Evolutionary conservation across 1,140 invertebrate species (phyloP).

Genomic region (Sesamia nonagrioides): DNA sequence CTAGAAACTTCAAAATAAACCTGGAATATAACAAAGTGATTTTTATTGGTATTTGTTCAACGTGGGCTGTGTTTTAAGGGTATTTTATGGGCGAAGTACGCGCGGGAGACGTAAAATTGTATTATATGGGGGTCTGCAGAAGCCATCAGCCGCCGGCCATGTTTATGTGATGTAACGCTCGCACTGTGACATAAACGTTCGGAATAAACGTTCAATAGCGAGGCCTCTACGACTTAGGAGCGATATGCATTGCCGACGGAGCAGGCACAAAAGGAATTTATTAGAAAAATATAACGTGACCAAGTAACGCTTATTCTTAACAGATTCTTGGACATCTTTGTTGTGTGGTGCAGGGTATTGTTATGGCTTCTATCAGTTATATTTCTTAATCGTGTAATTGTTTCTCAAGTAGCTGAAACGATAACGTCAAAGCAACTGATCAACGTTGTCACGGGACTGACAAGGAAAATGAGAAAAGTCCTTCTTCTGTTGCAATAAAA

Average conservation of each 20-base stretch:
- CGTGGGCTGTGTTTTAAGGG: slow-evolving; percentile 29
- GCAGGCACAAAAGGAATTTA: neutral
- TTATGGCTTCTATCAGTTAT: neutral
- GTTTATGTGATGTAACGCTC: slow-evolving; percentile 53
- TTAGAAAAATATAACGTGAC: neutral
- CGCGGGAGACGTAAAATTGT: slow-evolving; percentile 40
- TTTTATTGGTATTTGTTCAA: slow-evolving; percentile 35
- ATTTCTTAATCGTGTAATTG: neutral
- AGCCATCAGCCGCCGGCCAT: slow-evolving; percentile 11
- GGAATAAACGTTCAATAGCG: slow-evolving; percentile 28
- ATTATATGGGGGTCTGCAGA: slow-evolving; percentile 45
- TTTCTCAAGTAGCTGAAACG: neutral
- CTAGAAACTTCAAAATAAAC: slow-evolving; percentile 52
- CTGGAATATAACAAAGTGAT: slow-evolving; percentile 22
- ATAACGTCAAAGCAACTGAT: neutral
- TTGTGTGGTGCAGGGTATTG: neutral
- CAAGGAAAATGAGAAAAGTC: neutral
- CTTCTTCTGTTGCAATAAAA: neutral
- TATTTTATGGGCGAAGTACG: slow-evolving; percentile 34
- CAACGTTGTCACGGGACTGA: neutral
- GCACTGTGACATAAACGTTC: slow-evolving; percentile 9
- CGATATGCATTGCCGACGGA: neutral
- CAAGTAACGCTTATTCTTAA: neutral
- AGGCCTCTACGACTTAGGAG: slow-evolving; percentile 13
- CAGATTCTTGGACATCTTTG: neutral